Conservation (phyloP, 1,140 invertebrate genomes). For the Leptopilina clavipes region DNA sequence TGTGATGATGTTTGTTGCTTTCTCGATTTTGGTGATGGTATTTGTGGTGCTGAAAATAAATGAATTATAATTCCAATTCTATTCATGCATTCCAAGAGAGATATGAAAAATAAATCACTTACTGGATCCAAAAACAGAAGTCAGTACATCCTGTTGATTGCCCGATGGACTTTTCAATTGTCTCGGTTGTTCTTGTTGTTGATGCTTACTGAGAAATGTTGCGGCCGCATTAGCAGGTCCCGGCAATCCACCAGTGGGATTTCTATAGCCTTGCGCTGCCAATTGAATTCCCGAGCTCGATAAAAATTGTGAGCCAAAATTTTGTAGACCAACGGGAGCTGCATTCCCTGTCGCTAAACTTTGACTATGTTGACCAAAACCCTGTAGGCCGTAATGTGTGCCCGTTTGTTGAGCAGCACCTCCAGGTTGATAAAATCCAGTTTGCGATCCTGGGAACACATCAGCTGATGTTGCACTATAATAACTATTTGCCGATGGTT, state of each 20-base stretch:
- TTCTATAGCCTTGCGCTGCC: conserved; percentile 75
- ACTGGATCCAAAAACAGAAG: conserved; percentile 76
- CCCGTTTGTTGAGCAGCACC: conserved; percentile 75
- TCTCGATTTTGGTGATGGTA: conserved; percentile 76
- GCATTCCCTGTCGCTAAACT: conserved; percentile 72
- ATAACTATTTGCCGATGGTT: conserved; percentile 76
- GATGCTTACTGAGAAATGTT: conserved; percentile 75
- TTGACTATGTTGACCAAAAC: conserved; percentile 73
- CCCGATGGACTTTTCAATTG: conserved; percentile 78
- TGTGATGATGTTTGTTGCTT: conserved; percentile 72
- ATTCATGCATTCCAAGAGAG: too few species aligned
- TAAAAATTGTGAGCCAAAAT: conserved; percentile 78
- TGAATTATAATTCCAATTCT: too few species aligned
- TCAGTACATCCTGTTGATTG: conserved; percentile 75
- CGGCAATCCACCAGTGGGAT: conserved; percentile 73
- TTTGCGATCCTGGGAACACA: conserved; percentile 73
- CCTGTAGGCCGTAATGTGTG: conserved; percentile 73
- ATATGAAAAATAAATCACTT: conserved; percentile 56
- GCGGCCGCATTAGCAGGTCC: conserved; percentile 73
- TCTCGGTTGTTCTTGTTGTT: conserved; percentile 76
- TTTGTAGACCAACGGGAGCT: conserved; percentile 76
- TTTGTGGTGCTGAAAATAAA: conserved; percentile 74
- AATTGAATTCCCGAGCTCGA: conserved; percentile 75
- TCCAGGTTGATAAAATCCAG: conserved; percentile 75
- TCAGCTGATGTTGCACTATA: conserved; percentile 76